Evolutionary conservation across 2,797 vertebrate species (phyloP).

Genomic region (Myripristis murdjan): DNA sequence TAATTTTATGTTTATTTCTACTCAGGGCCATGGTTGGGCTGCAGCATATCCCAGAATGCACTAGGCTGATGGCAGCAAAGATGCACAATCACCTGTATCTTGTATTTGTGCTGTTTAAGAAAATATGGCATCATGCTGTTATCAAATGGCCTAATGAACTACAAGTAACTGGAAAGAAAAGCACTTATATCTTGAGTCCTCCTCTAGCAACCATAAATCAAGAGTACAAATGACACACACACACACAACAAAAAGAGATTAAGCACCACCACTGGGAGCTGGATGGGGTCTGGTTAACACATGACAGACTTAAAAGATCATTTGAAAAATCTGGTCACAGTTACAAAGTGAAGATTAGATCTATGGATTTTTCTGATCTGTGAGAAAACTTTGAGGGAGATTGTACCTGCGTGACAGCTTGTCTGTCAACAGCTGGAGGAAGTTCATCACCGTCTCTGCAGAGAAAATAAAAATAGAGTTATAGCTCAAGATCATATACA

Average conservation of each 20-base stretch:
- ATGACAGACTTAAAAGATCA: neutral
- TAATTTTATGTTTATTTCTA: slow-evolving; percentile 37
- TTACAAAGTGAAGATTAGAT: neutral
- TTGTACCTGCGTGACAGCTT: slow-evolving; percentile 91
- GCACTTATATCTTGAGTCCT: neutral
- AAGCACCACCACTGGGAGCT: no score
- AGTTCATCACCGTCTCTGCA: slow-evolving; percentile 94
- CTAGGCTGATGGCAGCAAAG: slow-evolving; percentile 47
- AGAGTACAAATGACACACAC: no score
- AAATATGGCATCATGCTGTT: neutral
- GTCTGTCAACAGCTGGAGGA: slow-evolving; percentile 93
- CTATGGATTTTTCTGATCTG: neutral
- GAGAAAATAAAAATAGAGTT: slow-evolving; percentile 36
- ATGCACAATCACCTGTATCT: neutral
- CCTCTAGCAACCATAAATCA: no score
- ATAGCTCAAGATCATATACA: slow-evolving; percentile 1
- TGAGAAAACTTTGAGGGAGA: neutral
- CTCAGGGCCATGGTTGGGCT: slow-evolving; percentile 40
- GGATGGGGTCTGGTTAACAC: no score
- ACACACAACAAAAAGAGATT: no score
- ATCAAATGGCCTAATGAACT: neutral
- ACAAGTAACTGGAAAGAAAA: neutral
- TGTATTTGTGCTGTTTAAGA: no score
- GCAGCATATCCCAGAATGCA: slow-evolving; percentile 70
- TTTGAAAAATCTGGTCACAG: no score